These are phyloP conservation scores for Nephrotoma guestfalica DNA, from an alignment of 2,888 invertebrate genomes.

Conservation along the genomic window DNA sequence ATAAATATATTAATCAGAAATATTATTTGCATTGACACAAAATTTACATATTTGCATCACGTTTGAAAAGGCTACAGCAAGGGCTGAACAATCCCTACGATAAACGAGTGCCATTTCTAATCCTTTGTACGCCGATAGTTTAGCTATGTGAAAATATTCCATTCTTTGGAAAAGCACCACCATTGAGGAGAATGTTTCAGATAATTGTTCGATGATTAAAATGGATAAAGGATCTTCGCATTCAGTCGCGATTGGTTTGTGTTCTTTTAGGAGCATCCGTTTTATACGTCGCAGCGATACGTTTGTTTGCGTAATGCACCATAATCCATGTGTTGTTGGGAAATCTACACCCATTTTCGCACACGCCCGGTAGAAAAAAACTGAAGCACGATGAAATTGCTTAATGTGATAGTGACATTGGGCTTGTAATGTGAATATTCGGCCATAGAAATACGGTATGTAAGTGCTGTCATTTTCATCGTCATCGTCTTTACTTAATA, in stretches of 20 bases:
- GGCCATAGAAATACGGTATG: constrained; percentile 28
- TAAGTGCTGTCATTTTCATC: constrained; percentile 18
- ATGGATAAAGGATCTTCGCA: neutral
- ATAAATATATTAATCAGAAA: neutral
- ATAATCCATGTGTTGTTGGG: constrained; percentile 19
- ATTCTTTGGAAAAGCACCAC: neutral
- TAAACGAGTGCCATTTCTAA: neutral
- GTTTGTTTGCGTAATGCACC: neutral
- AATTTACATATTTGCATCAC: neutral
- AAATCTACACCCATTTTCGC: constrained; percentile 30
- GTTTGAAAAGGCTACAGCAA: constrained; percentile 7
- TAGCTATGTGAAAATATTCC: neutral
- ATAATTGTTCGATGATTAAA: neutral
- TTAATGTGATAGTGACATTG: constrained; percentile 29
- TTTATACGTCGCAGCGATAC: neutral
- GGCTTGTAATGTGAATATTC: constrained; percentile 32
- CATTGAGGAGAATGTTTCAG: constrained; percentile 1
- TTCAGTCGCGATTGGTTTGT: neutral
- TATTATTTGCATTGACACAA: neutral
- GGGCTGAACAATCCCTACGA: neutral
- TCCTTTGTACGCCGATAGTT: constrained; percentile 7
- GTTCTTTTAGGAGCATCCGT: neutral
- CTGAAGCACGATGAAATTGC: constrained; percentile 27
- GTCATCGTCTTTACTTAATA: neutral
- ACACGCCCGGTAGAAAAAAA: constrained; percentile 26